These are phyloP conservation scores for Agapornis canus DNA, from an alignment of 2,797 vertebrate genomes.

Conservation along the genomic window DNA sequence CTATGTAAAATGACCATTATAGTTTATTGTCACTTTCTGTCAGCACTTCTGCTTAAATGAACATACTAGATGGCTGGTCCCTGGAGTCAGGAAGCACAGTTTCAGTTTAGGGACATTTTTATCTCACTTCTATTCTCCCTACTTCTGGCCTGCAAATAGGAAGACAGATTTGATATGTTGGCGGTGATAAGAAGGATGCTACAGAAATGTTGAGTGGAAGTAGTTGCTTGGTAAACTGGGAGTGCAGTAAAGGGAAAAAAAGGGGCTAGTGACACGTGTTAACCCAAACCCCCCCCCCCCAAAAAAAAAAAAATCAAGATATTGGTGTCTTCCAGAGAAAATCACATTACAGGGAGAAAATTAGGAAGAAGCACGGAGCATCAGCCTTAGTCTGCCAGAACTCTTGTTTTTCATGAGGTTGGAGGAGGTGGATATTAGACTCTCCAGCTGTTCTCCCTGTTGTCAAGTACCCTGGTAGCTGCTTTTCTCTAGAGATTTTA, in stretches of 20 bases:
- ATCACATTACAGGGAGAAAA: not conserved
- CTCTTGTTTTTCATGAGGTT: not conserved
- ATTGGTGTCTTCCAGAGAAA: not conserved
- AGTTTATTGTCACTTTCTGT: not conserved
- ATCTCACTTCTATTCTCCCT: not conserved
- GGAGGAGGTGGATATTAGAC: not conserved
- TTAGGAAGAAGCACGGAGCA: not conserved
- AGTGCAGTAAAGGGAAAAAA: not conserved
- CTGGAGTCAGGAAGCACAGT: not conserved
- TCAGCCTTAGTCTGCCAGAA: not conserved
- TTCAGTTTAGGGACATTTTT: not conserved
- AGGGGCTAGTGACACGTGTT: not conserved
- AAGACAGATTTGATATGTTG: not conserved
- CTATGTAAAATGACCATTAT: not conserved
- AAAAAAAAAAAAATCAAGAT: not conserved
- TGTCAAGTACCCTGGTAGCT: not conserved
- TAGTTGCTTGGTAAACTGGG: not conserved
- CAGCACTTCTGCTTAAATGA: not conserved
- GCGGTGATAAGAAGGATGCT: not conserved
- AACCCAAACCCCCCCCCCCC: not conserved
- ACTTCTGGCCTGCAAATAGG: not conserved
- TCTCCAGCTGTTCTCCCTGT: constrained; percentile 24
- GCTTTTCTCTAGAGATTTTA: constrained; percentile 22
- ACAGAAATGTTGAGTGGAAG: not conserved
- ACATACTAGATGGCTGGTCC: not conserved